A percentile compares a stretch with the other conserved stretches of the same genome.
These are phyloP conservation scores for Leucopsar rothschildi DNA, from an alignment of 2,113 vertebrate species.

Conservation along the genomic window DNA sequence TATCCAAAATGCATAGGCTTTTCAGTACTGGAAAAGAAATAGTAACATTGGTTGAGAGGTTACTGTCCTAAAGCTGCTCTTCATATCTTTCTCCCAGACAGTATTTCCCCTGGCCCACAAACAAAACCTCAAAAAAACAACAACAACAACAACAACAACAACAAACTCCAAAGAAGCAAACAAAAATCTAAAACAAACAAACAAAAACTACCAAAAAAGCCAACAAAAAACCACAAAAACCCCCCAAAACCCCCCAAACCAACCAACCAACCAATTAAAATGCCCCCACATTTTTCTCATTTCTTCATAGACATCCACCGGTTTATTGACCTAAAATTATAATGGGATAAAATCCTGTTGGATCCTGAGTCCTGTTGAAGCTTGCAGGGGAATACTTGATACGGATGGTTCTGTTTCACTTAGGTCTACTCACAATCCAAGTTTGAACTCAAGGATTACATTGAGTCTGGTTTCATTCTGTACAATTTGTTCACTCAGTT, in stretches of 20 bases:
- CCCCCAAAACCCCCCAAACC: too few species aligned
- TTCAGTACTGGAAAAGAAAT: not conserved
- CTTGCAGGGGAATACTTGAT: not conserved
- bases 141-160: too few species aligned
- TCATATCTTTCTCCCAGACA: not conserved
- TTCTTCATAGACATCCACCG: not conserved
- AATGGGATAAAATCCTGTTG: not conserved
- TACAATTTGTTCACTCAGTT: not conserved
- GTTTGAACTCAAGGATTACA: not conserved
- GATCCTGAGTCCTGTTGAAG: not conserved
- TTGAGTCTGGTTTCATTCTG: not conserved
- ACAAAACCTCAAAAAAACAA: not conserved
- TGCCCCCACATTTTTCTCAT: rapidly evolving
- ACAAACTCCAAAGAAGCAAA: too few species aligned
- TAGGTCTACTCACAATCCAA: not conserved
- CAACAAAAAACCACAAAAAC: not conserved
- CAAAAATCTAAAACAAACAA: too few species aligned
- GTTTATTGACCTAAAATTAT: not conserved
- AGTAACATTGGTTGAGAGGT: not conserved
- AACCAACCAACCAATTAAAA: not conserved
- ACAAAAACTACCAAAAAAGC: too few species aligned
- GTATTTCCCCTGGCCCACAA: not conserved
- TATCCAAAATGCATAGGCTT: not conserved
- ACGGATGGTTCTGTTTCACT: not conserved
- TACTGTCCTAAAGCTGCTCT: not conserved